These are phyloP conservation scores for Hydrolagus affinis DNA, from an alignment of 2,113 vertebrate species.

Conservation along the genomic window DNA sequence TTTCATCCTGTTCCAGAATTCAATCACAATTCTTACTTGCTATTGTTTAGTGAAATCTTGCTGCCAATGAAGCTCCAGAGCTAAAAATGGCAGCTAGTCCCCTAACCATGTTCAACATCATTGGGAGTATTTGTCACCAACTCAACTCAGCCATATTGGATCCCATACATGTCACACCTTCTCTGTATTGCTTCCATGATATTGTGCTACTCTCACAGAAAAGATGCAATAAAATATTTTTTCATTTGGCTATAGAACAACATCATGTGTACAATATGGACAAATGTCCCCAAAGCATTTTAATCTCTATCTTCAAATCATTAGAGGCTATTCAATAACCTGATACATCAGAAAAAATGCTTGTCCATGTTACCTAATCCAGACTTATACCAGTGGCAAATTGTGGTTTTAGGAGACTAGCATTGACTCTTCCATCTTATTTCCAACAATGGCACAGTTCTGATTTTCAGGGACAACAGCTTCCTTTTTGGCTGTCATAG, in stretches of 20 bases:
- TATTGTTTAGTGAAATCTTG: neutral
- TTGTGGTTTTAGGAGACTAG: neutral
- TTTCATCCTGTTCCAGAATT: slow-evolving; percentile 2
- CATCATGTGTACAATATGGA: neutral
- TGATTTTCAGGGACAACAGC: slow-evolving; percentile 35
- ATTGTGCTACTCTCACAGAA: neutral
- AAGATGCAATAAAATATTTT: neutral
- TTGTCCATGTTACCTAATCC: neutral
- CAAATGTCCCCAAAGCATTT: neutral
- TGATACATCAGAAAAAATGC: neutral
- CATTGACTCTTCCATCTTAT: neutral
- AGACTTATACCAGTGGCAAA: neutral
- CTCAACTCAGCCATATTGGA: neutral
- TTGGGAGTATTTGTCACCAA: neutral
- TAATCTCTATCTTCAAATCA: neutral
- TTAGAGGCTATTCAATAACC: neutral
- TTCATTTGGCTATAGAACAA: neutral
- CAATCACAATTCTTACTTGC: neutral
- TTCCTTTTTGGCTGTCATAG: slow-evolving; percentile 63
- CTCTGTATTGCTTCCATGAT: neutral
- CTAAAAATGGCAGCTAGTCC: neutral
- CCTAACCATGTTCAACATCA: neutral
- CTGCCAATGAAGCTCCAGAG: neutral
- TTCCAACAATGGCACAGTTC: slow-evolving; percentile 4
- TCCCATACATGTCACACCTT: neutral